Conservation (phyloP, 2,797 vertebrate genomes). For the Arvicola amphibius region DNA sequence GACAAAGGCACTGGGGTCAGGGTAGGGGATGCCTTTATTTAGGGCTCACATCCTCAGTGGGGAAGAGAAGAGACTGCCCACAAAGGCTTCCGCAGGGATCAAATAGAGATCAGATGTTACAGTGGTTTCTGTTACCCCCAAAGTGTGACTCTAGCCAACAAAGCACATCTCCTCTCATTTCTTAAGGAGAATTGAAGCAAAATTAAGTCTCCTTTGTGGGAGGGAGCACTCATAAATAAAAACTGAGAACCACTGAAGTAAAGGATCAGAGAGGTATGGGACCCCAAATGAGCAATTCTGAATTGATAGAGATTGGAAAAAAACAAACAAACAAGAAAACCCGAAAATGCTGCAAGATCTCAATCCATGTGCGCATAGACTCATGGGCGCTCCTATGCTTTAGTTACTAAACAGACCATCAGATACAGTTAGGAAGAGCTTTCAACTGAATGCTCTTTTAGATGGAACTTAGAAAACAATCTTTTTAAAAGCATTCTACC, state of each 20-base stretch:
- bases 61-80: neutral
- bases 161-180: neutral
- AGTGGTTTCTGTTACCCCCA: neutral
- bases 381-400: neutral
- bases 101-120: neutral
- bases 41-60: neutral
- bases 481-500: conserved; percentile 12
- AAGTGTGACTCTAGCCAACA: neutral
- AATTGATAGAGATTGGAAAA: neutral
- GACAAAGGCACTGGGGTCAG: neutral
- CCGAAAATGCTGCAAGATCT: neutral
- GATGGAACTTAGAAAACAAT: conserved; percentile 3
- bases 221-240: neutral
- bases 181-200: conserved; percentile 10
- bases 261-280: neutral
- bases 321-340: neutral
- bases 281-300: neutral
- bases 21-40: neutral
- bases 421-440: neutral
- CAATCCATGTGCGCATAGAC: neutral
- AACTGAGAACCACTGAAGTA: conserved; percentile 24
- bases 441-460: neutral
- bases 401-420: neutral
- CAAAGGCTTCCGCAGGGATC: neutral
- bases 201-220: neutral